Percentiles rank a stretch among this genome's conserved stretches.
Conservation (phyloP, 2,113 vertebrate genomes). For the Ploceus nigricollis region DNA sequence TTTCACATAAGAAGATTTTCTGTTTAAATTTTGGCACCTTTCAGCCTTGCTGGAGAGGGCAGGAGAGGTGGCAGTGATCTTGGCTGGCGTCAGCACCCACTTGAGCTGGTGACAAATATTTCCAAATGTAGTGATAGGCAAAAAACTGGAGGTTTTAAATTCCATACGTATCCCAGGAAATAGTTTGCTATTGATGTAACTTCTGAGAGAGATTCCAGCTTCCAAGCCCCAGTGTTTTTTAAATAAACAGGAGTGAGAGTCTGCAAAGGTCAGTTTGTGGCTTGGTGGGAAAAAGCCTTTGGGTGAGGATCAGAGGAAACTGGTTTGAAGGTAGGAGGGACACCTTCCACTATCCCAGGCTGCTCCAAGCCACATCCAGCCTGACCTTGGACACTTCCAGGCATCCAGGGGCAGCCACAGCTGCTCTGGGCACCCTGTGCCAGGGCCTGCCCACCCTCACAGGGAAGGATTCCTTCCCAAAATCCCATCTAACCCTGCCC, state of each 20-base stretch:
- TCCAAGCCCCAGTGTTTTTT: conserved; percentile 25
- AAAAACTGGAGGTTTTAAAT: conserved; percentile 18
- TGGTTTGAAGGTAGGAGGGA: background rate
- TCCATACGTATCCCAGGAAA: conserved; percentile 53
- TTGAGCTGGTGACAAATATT: background rate
- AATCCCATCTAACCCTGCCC: background rate
- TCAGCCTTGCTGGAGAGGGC: background rate
- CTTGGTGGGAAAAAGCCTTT: conserved; percentile 33
- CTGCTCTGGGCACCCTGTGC: background rate
- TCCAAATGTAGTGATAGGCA: background rate
- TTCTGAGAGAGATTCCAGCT: conserved; percentile 9
- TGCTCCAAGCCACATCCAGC: accelerated
- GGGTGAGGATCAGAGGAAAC: background rate
- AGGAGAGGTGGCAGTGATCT: background rate
- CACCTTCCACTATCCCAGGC: accelerated
- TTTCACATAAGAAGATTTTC: background rate
- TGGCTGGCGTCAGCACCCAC: background rate
- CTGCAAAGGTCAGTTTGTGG: conserved; percentile 21
- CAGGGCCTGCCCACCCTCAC: accelerated
- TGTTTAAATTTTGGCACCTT: background rate
- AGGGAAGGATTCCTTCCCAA: background rate
- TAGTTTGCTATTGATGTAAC: conserved; percentile 44
- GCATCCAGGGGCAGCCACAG: background rate
- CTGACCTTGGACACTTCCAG: background rate
- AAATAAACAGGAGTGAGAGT: conserved; percentile 35